Percentiles rank a stretch among this genome's conserved stretches.
Evolutionary conservation across 2,797 vertebrate species (phyloP).

Genomic region (Peromyscus nudipes): DNA sequence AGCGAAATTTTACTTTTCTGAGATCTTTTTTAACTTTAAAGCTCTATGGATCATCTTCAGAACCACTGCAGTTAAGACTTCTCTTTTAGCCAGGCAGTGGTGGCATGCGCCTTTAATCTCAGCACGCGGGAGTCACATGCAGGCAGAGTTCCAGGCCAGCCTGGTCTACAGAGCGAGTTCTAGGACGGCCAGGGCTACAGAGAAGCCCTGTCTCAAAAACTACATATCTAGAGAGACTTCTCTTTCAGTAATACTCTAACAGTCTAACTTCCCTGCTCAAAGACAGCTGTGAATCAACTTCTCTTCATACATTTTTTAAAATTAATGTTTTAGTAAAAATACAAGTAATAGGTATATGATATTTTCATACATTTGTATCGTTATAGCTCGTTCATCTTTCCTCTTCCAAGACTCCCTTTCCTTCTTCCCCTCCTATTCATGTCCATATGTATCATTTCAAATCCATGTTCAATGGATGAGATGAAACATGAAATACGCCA

Average conservation of each 20-base stretch:
- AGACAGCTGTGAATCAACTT: constrained; percentile 14
- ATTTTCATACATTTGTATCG: background rate
- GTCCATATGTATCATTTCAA: background rate
- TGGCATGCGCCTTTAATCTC: too few species aligned
- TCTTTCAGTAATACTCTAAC: background rate
- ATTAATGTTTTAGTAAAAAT: background rate
- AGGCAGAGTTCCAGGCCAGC: too few species aligned
- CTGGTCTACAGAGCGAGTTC: too few species aligned
- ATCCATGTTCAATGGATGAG: background rate
- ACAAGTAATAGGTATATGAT: background rate
- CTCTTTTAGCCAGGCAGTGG: background rate
- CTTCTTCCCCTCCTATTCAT: background rate
- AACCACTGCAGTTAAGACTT: background rate
- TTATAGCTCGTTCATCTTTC: background rate
- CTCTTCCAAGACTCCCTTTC: background rate
- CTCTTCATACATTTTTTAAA: background rate
- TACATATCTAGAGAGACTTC: too few species aligned
- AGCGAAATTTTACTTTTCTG: background rate
- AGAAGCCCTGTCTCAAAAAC: too few species aligned
- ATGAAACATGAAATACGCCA: background rate
- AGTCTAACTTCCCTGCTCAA: background rate
- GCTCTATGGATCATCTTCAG: constrained; percentile 8
- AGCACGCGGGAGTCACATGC: too few species aligned
- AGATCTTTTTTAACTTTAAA: constrained; percentile 4
- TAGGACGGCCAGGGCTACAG: too few species aligned